Conservation (phyloP, 1,140 invertebrate species). For the Diorhabda sublineata region DNA sequence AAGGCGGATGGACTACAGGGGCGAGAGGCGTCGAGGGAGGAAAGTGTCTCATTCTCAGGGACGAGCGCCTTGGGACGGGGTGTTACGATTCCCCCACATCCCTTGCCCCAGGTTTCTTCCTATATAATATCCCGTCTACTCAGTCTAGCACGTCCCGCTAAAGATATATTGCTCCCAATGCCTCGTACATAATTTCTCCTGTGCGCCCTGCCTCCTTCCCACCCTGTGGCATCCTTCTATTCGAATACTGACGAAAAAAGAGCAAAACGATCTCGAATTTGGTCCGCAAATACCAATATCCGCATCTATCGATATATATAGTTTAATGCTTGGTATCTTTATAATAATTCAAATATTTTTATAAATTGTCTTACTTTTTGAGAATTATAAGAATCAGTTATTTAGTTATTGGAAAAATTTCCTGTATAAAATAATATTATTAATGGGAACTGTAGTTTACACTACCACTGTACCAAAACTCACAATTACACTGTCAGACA, state of each 20-base stretch:
- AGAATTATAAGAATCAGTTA: too few relatives aligned
- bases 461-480: too few relatives aligned
- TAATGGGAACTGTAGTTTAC: too few relatives aligned
- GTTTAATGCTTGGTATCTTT: too few relatives aligned
- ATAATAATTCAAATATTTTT: too few relatives aligned
- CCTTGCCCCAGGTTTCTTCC: conserved; percentile 43
- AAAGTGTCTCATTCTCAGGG: conserved; percentile 45
- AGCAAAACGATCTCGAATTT: conserved; percentile 8
- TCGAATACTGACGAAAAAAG: background rate
- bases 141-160: conserved; percentile 46
- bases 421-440: too few relatives aligned
- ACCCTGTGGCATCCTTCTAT: conserved; percentile 5
- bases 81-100: conserved; percentile 21
- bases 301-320: background rate
- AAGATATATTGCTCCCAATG: conserved; percentile 48
- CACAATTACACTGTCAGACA: too few relatives aligned
- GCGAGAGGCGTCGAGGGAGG: conserved; percentile 25
- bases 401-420: too few relatives aligned
- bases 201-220: conserved; percentile 34
- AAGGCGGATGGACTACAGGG: conserved; percentile 37
- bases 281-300: conserved; percentile 7
- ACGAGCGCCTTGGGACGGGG: conserved; percentile 42
- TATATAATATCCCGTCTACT: conserved; percentile 46
- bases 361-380: too few relatives aligned
- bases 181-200: conserved; percentile 48